Evolutionary conservation across 2,888 invertebrate species (phyloP).

Genomic region (Ectemnius lituratus): DNA sequence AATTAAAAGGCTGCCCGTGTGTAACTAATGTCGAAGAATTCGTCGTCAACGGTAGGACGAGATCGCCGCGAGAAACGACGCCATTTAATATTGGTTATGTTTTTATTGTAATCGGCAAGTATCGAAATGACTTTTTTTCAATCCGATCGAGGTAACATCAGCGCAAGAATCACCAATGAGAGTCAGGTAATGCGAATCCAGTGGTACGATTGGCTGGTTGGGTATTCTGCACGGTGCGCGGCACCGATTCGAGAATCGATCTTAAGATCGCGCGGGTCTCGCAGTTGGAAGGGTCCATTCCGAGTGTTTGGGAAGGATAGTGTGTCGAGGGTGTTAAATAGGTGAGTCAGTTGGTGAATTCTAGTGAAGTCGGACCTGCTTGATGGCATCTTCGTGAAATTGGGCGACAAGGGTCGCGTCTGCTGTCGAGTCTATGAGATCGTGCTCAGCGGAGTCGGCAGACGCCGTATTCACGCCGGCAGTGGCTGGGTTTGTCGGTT

Average conservation of each 20-base stretch:
- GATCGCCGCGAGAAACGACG: slow-evolving; percentile 44
- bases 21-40: too few species aligned
- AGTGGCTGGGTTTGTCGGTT: slow-evolving; percentile 78
- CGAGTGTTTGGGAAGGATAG: too few species aligned
- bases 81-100: slow-evolving; percentile 56
- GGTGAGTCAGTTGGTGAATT: not conserved
- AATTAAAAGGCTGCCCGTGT: not conserved
- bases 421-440: slow-evolving; percentile 80
- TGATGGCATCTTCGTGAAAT: slow-evolving; percentile 87
- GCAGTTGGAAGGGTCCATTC: too few species aligned
- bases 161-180: not conserved
- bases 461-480: slow-evolving; percentile 78
- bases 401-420: slow-evolving; percentile 84
- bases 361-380: slow-evolving; percentile 79
- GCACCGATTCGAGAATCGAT: slow-evolving; percentile 12
- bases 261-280: too few species aligned
- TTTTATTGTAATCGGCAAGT: slow-evolving; percentile 37
- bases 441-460: slow-evolving; percentile 75
- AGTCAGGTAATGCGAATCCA: too few species aligned
- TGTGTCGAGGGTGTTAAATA: too few species aligned
- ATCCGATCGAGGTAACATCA: not conserved
- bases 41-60: not conserved
- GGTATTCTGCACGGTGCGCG: too few species aligned
- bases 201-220: too few species aligned
- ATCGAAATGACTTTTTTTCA: slow-evolving; percentile 27